Percentiles rank a stretch among this genome's conserved stretches.
These are phyloP conservation scores for Aricia artaxerxes DNA, from an alignment of 2,888 invertebrate genomes.

Conservation along the genomic window DNA sequence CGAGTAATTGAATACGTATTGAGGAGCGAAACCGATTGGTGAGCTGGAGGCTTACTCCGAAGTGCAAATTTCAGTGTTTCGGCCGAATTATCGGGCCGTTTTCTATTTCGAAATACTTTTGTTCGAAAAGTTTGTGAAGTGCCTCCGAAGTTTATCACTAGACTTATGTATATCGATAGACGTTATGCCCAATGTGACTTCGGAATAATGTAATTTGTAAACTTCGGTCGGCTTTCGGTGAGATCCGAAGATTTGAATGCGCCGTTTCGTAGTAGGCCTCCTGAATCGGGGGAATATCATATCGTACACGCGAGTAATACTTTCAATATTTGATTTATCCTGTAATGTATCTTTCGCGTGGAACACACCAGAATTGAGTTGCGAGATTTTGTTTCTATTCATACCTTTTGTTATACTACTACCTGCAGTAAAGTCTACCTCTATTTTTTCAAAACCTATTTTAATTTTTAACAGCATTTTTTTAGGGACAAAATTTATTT, in stretches of 20 bases:
- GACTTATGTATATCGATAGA: too few relatives aligned
- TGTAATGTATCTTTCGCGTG: conserved; percentile 1
- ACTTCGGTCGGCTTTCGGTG: too few relatives aligned
- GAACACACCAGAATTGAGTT: not conserved
- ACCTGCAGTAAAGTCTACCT: too few relatives aligned
- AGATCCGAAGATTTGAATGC: too few relatives aligned
- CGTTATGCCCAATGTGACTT: too few relatives aligned
- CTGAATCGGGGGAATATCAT: not conserved
- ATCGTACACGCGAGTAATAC: not conserved
- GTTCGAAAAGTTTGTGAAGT: too few relatives aligned
- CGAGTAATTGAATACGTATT: conserved; percentile 30
- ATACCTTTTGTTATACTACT: not conserved
- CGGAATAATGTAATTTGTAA: too few relatives aligned
- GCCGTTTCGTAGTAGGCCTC: too few relatives aligned
- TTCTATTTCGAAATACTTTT: too few relatives aligned
- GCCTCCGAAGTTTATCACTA: too few relatives aligned
- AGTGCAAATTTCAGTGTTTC: too few relatives aligned
- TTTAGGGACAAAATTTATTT: not conserved
- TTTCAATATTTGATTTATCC: conserved; percentile 18
- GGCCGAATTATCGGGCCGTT: too few relatives aligned
- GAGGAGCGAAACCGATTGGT: conserved; percentile 9
- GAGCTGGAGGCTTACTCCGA: not conserved
- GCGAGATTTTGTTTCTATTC: not conserved
- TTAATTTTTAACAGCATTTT: not conserved
- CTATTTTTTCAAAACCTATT: not conserved